Evolutionary conservation across 2,113 vertebrate species (phyloP).

Genomic region (Chlamydotis undulata): DNA sequence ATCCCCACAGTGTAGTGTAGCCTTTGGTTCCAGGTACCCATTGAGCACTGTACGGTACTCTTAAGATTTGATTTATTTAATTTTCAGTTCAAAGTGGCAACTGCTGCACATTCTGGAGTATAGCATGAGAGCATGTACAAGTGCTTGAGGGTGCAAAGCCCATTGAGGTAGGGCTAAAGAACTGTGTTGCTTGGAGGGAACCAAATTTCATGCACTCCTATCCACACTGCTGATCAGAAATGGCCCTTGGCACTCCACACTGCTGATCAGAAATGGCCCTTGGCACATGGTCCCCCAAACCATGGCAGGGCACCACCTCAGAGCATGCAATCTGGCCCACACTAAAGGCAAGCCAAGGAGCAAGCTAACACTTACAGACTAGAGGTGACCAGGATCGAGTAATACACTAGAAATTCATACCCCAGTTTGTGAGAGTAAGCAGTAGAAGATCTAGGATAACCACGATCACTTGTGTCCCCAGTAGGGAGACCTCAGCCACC

Average conservation of each 20-base stretch:
- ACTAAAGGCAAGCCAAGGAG: neutral
- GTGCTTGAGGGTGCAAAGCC: neutral
- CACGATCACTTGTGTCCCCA: neutral
- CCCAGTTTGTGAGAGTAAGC: neutral
- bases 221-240: neutral
- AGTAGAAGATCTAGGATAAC: neutral
- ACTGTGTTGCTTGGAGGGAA: neutral
- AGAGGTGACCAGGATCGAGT: neutral
- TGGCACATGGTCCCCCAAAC: neutral
- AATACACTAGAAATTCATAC: neutral
- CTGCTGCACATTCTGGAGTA: neutral
- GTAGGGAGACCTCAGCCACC: neutral
- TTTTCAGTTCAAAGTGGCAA: neutral
- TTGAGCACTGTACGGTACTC: neutral
- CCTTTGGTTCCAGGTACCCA: neutral
- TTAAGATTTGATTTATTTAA: neutral
- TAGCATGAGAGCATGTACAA: neutral
- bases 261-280: neutral
- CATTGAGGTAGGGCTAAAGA: neutral
- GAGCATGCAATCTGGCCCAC: neutral
- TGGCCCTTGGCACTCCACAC: neutral
- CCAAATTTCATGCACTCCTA: neutral
- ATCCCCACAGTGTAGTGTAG: accelerated
- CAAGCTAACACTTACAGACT: neutral
- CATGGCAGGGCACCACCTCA: neutral